phyloP scores from a whole-genome alignment of 1,140 invertebrate species.

The Propsilocerus akamusi region DNA sequence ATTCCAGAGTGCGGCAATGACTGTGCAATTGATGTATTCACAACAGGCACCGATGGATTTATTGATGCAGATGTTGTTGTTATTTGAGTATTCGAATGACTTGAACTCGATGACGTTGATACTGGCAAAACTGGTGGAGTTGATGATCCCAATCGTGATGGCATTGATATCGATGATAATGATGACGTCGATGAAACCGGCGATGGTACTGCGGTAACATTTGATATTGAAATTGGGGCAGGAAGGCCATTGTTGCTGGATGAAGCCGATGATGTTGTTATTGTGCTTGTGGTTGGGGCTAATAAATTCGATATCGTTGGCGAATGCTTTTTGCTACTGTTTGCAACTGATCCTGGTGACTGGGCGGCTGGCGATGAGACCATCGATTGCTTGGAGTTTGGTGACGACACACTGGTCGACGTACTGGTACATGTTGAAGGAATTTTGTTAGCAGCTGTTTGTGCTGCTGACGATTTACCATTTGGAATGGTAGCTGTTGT shows the following conservation, averaged over 20 bases:
- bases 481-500: constrained; percentile 5
- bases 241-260: constrained; percentile 7
- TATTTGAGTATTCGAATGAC: too few species aligned
- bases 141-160: neutral
- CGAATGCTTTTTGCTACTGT: constrained; percentile 2
- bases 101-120: too few species aligned
- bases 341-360: constrained; percentile 5
- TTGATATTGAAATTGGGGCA: neutral
- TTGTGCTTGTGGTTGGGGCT: constrained; percentile 14
- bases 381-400: constrained; percentile 8
- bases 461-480: constrained; percentile 7
- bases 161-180: constrained; percentile 6
- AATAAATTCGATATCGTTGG: constrained; percentile 9
- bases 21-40: neutral
- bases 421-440: constrained; percentile 9
- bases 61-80: neutral
- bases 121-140: neutral
- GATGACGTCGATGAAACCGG: constrained; percentile 6
- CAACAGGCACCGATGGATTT: neutral
- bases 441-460: constrained; percentile 5
- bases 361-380: constrained; percentile 5
- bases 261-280: constrained; percentile 13
- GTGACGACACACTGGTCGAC: constrained; percentile 8
- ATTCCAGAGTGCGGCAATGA: neutral
- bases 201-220: constrained; percentile 5